These are phyloP conservation scores for Thymallus thymallus DNA, from an alignment of 2,113 vertebrate genomes.

Conservation along the genomic window DNA sequence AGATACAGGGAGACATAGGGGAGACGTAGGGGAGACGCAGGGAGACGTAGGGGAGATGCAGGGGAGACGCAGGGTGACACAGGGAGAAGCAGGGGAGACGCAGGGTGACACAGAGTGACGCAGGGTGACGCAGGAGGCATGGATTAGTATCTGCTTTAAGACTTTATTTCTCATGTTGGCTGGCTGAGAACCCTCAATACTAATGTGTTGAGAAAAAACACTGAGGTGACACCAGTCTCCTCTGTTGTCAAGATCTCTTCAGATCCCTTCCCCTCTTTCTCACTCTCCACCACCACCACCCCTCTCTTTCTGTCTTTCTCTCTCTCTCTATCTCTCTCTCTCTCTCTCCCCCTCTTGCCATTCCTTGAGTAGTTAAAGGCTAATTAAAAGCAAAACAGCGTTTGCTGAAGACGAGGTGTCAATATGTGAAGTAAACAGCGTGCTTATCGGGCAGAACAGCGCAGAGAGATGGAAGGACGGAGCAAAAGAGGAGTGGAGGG, in stretches of 20 bases:
- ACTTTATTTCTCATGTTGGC: not conserved
- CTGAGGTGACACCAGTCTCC: not conserved
- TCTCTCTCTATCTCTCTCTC: slow-evolving; percentile 8
- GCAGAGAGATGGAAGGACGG: slow-evolving; percentile 13
- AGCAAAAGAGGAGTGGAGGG: not conserved
- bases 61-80: too few species aligned
- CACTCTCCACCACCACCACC: slow-evolving; percentile 29
- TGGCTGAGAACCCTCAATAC: not conserved
- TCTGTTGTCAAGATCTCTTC: slow-evolving; percentile 15
- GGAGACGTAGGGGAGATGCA: too few species aligned
- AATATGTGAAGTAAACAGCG: slow-evolving; percentile 42
- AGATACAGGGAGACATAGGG: too few species aligned
- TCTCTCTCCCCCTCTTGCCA: slow-evolving; percentile 8
- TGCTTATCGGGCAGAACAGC: slow-evolving; percentile 30
- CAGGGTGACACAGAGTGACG: too few species aligned
- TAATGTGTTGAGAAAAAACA: slow-evolving; percentile 10
- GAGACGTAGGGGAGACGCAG: too few species aligned
- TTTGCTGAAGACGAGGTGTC: slow-evolving; percentile 44
- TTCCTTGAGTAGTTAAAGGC: slow-evolving; percentile 37
- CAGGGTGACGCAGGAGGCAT: not conserved
- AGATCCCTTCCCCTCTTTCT: not conserved
- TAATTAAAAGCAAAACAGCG: slow-evolving; percentile 47
- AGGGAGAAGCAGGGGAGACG: too few species aligned
- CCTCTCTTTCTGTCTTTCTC: slow-evolving; percentile 25
- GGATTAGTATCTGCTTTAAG: slow-evolving; percentile 11